phyloP scores from a whole-genome alignment of 2,113 vertebrate species.

The Myotis brandtii region DNA sequence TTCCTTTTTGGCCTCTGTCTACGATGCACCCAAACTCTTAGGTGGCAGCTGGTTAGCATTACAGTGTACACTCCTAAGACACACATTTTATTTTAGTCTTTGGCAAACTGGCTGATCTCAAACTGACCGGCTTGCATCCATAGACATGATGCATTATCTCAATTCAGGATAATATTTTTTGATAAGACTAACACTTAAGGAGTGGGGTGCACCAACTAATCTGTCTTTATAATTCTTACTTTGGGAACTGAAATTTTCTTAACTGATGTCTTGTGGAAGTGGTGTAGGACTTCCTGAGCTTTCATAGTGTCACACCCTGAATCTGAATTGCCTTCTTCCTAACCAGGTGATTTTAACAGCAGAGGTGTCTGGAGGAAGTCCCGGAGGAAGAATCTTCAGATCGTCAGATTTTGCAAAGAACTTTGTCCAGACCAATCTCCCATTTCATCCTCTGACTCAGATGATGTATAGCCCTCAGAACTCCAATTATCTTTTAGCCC shows the following conservation, averaged over 20 bases:
- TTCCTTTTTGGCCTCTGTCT: background rate
- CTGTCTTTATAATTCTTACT: slow-evolving; percentile 5
- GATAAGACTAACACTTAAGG: background rate
- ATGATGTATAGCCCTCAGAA: slow-evolving; percentile 90
- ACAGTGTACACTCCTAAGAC: background rate
- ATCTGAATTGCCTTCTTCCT: slow-evolving; percentile 46
- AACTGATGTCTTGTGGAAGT: background rate
- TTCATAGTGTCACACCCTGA: background rate
- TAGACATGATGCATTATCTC: background rate
- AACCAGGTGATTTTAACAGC: slow-evolving; percentile 93
- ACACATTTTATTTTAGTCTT: background rate
- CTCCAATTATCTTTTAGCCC: slow-evolving; percentile 87
- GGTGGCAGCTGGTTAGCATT: background rate
- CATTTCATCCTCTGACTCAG: slow-evolving; percentile 91
- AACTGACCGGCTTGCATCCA: background rate
- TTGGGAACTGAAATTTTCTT: slow-evolving; percentile 40
- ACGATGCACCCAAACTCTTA: background rate
- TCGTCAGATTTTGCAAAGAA: slow-evolving; percentile 91
- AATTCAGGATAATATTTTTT: background rate
- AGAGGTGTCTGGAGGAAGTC: slow-evolving; percentile 89
- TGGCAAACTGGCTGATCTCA: slow-evolving; percentile 24
- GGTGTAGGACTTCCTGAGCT: background rate
- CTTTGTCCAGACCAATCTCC: slow-evolving; percentile 89
- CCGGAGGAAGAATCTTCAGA: slow-evolving; percentile 89
- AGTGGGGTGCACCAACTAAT: background rate